These are phyloP conservation scores for Hypsopygia costalis DNA, from an alignment of 2,888 invertebrate species.

Conservation along the genomic window DNA sequence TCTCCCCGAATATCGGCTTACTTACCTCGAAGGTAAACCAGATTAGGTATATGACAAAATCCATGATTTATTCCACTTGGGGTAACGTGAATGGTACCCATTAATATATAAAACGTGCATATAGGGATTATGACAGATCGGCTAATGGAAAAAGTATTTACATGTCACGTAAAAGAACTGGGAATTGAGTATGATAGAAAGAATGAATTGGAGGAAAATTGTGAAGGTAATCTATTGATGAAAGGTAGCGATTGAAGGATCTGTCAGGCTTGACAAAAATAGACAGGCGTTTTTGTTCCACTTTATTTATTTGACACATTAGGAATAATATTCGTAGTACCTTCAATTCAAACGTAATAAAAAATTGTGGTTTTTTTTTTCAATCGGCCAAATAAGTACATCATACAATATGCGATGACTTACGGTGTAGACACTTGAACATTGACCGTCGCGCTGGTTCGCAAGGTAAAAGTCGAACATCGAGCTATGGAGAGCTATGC, in stretches of 20 bases:
- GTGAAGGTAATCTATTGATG: neutral
- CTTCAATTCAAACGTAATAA: no score
- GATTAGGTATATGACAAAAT: neutral
- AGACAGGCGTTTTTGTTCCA: neutral
- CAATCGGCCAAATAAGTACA: no score
- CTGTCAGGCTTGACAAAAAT: neutral
- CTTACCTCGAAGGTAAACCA: neutral
- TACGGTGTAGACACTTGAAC: no score
- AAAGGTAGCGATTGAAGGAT: neutral
- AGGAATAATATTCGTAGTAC: no score
- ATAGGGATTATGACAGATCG: conserved; percentile 1
- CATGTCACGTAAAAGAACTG: neutral
- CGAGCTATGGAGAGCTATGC: no score
- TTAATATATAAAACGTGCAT: neutral
- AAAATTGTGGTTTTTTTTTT: no score
- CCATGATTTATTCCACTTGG: conserved; percentile 1
- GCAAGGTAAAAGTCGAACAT: no score
- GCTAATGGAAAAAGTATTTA: neutral
- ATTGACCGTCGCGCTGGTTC: no score
- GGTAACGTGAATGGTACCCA: neutral
- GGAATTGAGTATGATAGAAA: neutral
- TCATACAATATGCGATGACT: no score
- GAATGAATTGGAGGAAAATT: neutral
- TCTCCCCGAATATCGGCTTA: neutral
- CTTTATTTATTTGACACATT: neutral